Evolutionary conservation across 2,113 vertebrate genomes (phyloP), one percentile per base, ranked within the genome.

Genomic region (Gambusia affinis): DNA sequence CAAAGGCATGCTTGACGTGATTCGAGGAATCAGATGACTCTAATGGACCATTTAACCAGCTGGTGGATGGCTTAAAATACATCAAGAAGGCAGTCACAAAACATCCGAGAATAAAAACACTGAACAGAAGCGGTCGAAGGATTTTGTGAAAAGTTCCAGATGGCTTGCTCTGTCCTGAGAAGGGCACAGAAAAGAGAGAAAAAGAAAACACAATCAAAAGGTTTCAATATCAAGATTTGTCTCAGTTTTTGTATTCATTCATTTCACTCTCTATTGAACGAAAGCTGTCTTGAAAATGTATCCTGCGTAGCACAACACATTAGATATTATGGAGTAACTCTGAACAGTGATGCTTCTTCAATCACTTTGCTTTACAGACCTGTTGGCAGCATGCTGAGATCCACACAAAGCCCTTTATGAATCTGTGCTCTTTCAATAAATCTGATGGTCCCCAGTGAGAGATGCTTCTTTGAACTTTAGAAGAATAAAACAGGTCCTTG

Each of bases 81-180:
- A 98, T 97, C 78, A 99, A 93, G 90, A 98, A 96, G 91, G 97
- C 94, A 78, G 96, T 96, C 96, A 97, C 96, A 91, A 98, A 97
- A 91, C 96, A 97, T 93, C 95, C 96, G 92, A 99, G 93, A 73
- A 97, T 87, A 85, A 97, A 91, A 80, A 95, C 96, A 91, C 95
- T 87, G 73, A 97, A 92, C 91, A 99, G 93, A 93, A 99, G 95
- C 94, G 96, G 96, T 89, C 96, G 96, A 90, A 99, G 96, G 91
- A 97, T 96, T 94, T 96, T 97, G 96, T 97, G 96, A 72, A 91
- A 89, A 93, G 96, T 93, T 96, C 96, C 86, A 87, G 97, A 96
- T 96, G 95, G 94, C 97, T 98, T 97, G 95, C 94, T 97, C 96
- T 96, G 95, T 94, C 95, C 97, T 98, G 91, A 67, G 91, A 93